Conservation (phyloP, 2,797 vertebrate species). For the Vipera latastei region DNA sequence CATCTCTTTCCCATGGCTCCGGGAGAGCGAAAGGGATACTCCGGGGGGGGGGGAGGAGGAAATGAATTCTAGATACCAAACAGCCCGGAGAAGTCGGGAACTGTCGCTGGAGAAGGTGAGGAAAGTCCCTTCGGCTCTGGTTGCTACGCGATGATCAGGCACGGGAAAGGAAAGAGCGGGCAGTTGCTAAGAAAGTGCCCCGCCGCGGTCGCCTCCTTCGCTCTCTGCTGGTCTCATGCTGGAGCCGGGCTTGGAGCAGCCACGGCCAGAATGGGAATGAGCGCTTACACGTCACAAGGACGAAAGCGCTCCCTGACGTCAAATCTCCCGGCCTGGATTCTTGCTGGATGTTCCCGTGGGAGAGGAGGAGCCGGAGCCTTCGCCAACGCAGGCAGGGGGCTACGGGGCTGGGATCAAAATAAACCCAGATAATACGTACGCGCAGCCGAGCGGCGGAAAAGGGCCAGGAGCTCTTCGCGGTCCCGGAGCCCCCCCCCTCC, state of each 20-base stretch:
- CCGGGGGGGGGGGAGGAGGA: not conserved
- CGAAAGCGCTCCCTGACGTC: conserved; percentile 87
- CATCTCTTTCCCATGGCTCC: not conserved
- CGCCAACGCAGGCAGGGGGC: conserved; percentile 45
- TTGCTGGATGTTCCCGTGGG: conserved; percentile 70
- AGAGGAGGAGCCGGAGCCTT: conserved; percentile 45
- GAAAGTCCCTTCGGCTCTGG: conserved; percentile 24
- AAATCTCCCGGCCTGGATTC: conserved; percentile 81
- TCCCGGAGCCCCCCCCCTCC: not conserved
- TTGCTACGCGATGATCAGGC: conserved; percentile 38
- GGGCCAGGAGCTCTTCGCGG: conserved; percentile 15
- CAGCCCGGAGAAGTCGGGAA: not conserved
- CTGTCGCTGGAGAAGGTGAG: not conserved
- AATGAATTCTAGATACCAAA: not conserved
- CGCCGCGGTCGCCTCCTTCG: not conserved
- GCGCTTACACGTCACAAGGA: conserved; percentile 87
- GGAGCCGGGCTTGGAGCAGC: conserved; percentile 62
- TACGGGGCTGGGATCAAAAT: not conserved
- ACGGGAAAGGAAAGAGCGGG: not conserved
- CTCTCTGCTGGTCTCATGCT: conserved; percentile 18
- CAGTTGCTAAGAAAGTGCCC: not conserved
- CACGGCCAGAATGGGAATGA: conserved; percentile 70
- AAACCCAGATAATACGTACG: too few species aligned
- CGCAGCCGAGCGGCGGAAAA: too few species aligned
- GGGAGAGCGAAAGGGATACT: not conserved